Evolutionary conservation across 2,797 vertebrate genomes (phyloP).

Genomic region (Typhlichthys subterraneus): DNA sequence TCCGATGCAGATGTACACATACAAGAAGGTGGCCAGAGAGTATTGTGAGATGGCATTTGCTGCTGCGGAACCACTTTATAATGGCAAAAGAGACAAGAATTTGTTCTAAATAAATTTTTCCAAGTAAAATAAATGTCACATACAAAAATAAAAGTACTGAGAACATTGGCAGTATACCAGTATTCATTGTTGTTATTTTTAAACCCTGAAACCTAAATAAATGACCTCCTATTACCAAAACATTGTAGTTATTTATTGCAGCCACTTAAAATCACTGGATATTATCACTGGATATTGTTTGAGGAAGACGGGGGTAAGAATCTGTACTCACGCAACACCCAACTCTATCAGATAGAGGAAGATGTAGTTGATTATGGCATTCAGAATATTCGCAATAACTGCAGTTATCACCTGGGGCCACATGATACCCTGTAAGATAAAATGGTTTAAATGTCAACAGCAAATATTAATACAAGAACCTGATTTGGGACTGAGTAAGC

Average conservation of each 20-base stretch:
- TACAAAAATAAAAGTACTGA: neutral
- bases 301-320: neutral
- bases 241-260: neutral
- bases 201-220: neutral
- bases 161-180: neutral
- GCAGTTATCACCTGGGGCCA: constrained; percentile 83
- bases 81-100: neutral
- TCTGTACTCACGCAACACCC: constrained; percentile 82
- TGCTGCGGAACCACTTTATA: constrained; percentile 82
- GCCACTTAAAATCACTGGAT: neutral
- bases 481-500: too few species aligned
- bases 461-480: too few species aligned
- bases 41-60: constrained; percentile 84
- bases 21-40: constrained; percentile 73
- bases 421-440: constrained; percentile 78
- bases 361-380: constrained; percentile 80
- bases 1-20: constrained; percentile 74
- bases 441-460: neutral
- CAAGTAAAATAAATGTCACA: too few species aligned
- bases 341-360: constrained; percentile 78
- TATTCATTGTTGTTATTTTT: neutral
- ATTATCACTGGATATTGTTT: neutral
- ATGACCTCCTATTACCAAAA: neutral
- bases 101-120: too few species aligned
- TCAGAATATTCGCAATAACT: constrained; percentile 79